A percentile compares a stretch with the other conserved stretches of the same genome.
phyloP scores from a whole-genome alignment of 2,797 vertebrate species.

The Myotis pilosus region DNA sequence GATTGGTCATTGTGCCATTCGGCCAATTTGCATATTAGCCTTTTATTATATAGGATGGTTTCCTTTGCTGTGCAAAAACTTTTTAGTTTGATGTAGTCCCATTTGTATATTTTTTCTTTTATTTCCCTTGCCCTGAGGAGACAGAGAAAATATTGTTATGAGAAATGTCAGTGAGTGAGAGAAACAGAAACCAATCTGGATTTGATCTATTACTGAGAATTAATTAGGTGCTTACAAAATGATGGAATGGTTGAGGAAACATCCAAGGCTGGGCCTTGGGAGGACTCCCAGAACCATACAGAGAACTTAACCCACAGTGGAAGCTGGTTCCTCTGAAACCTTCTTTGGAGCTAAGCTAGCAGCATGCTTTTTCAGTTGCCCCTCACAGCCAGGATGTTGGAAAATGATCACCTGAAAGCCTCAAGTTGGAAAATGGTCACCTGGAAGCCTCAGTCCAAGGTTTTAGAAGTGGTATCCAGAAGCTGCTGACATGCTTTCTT shows the following conservation, averaged over 20 bases:
- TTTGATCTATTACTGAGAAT: neutral
- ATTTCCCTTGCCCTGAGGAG: neutral
- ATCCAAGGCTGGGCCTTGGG: neutral
- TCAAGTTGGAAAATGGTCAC: neutral
- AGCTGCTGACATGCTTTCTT: neutral
- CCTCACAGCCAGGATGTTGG: neutral
- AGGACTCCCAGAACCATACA: neutral
- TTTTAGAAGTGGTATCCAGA: neutral
- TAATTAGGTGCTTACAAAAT: neutral
- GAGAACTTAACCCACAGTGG: neutral
- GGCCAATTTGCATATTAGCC: too few species aligned
- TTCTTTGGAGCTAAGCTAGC: neutral
- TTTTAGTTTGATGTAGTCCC: too few species aligned
- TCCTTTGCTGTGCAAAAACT: too few species aligned
- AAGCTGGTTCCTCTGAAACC: neutral
- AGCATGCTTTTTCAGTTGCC: neutral
- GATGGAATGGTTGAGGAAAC: neutral
- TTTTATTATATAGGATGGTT: too few species aligned
- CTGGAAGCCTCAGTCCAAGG: neutral
- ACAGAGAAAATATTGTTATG: neutral
- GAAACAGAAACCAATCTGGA: neutral
- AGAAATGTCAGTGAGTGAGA: neutral
- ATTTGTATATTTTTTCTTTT: too few species aligned
- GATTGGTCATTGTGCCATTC: too few species aligned
- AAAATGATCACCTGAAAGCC: neutral